Percentiles rank a stretch among this genome's conserved stretches.
Conservation (phyloP, 2,113 vertebrate genomes). For the Aythya baeri region DNA sequence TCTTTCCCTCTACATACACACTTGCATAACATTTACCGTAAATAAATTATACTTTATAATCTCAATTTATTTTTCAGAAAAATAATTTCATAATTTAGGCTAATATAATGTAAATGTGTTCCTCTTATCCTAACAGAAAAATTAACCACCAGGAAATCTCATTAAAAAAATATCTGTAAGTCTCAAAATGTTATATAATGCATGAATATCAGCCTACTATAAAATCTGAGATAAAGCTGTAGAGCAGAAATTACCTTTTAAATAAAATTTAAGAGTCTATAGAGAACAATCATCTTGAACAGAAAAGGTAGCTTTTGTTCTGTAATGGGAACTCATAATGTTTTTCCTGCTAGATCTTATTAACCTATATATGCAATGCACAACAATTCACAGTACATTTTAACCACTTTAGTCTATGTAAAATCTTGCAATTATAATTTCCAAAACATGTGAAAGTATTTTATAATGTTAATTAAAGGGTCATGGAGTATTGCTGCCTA, state of each 20-base stretch:
- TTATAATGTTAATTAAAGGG: constrained; percentile 63
- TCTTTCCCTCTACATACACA: background rate
- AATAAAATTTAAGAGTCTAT: constrained; percentile 51
- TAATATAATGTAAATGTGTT: background rate
- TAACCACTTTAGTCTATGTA: constrained; percentile 22
- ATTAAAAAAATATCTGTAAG: background rate
- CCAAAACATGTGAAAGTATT: constrained; percentile 37
- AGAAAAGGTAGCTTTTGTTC: constrained; percentile 44
- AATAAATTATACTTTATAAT: background rate
- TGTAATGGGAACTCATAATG: constrained; percentile 45
- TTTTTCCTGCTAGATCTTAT: constrained; percentile 60
- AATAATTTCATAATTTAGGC: background rate
- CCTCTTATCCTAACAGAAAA: background rate
- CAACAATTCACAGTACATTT: constrained; percentile 34
- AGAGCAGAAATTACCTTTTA: constrained; percentile 42
- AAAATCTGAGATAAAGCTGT: constrained; percentile 3
- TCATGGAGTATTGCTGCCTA: constrained; percentile 29
- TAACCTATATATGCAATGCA: constrained; percentile 25
- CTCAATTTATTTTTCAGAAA: background rate
- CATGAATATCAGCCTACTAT: background rate
- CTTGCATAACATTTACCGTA: background rate
- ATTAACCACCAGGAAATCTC: background rate
- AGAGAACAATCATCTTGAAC: constrained; percentile 17
- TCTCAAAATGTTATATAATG: background rate
- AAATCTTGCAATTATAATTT: constrained; percentile 41